These are phyloP conservation scores for Mellilla xanthometata DNA, from an alignment of 2,888 invertebrate species.

Conservation along the genomic window DNA sequence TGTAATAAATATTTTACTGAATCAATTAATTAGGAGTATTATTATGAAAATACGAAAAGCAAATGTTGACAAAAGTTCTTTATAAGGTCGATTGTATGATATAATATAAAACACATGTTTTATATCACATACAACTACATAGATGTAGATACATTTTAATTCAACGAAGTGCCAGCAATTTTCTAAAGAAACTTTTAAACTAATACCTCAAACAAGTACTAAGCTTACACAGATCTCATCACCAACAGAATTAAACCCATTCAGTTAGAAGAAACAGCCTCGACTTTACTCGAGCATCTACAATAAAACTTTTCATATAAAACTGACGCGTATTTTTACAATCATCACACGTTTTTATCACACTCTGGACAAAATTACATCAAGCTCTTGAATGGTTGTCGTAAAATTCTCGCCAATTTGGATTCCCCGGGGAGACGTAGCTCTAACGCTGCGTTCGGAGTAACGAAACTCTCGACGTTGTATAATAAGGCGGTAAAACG, in stretches of 20 bases:
- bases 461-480: constrained; percentile 50
- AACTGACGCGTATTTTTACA: constrained; percentile 18
- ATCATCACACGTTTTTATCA: constrained; percentile 21
- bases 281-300: constrained; percentile 1
- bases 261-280: constrained; percentile 1
- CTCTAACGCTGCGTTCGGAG: constrained; percentile 48
- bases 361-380: constrained; percentile 45
- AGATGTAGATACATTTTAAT: too few species aligned
- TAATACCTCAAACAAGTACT: too few species aligned
- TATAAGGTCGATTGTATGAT: too few species aligned
- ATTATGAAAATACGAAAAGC: too few species aligned
- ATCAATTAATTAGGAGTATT: too few species aligned
- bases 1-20: too few species aligned
- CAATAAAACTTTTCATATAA: constrained; percentile 17
- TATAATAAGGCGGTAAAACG: constrained; percentile 70
- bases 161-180: too few species aligned
- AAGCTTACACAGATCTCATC: too few species aligned
- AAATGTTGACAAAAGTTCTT: too few species aligned
- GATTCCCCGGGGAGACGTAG: constrained; percentile 57
- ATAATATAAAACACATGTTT: too few species aligned
- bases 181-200: too few species aligned
- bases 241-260: not conserved
- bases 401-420: constrained; percentile 71
- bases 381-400: constrained; percentile 49
- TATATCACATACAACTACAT: too few species aligned